Conservation (phyloP, 2,888 invertebrate species). For the Caenorhabditis becei region DNA sequence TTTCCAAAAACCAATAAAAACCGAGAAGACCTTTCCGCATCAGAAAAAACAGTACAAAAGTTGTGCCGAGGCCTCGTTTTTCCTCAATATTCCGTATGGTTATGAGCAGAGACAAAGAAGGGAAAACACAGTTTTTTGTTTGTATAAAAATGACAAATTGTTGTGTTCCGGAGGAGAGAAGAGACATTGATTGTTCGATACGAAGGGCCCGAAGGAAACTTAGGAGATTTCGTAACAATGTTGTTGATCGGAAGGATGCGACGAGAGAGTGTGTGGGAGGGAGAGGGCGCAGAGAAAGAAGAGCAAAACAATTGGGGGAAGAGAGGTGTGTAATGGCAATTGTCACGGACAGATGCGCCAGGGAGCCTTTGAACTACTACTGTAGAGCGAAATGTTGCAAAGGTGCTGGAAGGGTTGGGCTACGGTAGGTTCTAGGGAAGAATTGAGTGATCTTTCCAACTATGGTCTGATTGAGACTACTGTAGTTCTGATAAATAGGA, state of each 20-base stretch:
- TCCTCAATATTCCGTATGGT: not conserved
- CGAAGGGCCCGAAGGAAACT: not conserved
- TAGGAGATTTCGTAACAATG: constrained; percentile 8
- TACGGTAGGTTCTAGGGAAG: not conserved
- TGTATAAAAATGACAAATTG: not conserved
- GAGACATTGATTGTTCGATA: not conserved
- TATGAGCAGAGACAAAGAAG: not conserved
- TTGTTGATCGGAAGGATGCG: constrained; percentile 12
- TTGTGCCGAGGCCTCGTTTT: not conserved
- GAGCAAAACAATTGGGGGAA: constrained; percentile 32
- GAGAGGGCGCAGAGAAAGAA: constrained; percentile 10
- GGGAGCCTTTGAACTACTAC: too few species aligned
- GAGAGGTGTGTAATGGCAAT: constrained; percentile 14
- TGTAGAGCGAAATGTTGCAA: too few species aligned
- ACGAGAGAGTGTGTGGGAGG: constrained; percentile 14
- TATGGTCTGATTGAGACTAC: too few species aligned
- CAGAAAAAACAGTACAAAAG: not conserved
- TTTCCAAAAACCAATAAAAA: constrained; percentile 4
- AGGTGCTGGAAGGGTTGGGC: not conserved
- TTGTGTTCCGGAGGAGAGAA: not conserved
- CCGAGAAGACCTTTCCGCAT: not conserved
- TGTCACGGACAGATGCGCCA: constrained; percentile 8
- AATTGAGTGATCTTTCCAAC: too few species aligned
- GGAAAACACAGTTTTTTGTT: not conserved
- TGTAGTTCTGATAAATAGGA: too few species aligned